Evolutionary conservation across 2,888 invertebrate species (phyloP), one percentile per base, ranked within the genome.

Genomic region (Macrosoma leucophasiata): DNA sequence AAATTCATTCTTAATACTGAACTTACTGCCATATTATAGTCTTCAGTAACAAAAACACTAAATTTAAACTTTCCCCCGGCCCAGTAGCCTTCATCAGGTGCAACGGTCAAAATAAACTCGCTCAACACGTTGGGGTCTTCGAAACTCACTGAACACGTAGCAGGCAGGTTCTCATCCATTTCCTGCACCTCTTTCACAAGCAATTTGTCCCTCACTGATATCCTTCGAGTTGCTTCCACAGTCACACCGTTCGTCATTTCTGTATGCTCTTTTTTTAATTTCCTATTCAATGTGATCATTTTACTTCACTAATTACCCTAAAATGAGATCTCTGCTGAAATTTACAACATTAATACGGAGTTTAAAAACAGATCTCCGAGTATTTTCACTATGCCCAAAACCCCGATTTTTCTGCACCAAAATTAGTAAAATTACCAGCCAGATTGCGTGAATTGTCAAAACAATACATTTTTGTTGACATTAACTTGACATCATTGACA

Each of bases 1-100:
- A n/a, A n/a, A n/a, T n/a, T 20, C 20, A 2, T 10, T 9, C 15
- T 13, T 26, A 10, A 15, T 2, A n/a, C 1, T 19, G 27, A 60
- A 88, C 90, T 88, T 87, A 96, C 96, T 72, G 93, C 92, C 91
- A 96, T 96, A 77, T 97, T 97, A 86, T 97, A 97, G 50, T 97
- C 97, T 63, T 96, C 96, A 13, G 96, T 93, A 37, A 97, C 94
- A 59, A 87, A 87, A 50, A 97, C 88, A 61, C 90, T 88, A 76
- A 98, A 98, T 64, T 88, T 87, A 77, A 96, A 98, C 50, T 86
- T 88, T 18, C 97, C 97, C 34, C 93, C 93, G 57, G 87, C 86
- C 95, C 97, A 97, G 62, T 90, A 91, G 0, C 97, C 96, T 75
- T 96, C 95, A 50, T 94, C 92, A 2, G 96, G 94, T 36, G 87